Evolutionary conservation across 1,140 invertebrate species (phyloP).

Genomic region (silkworm (Bombyx mori)): ASM3026992v2 NC_085107.1:11969501-11970000

Average conservation of each 20-base stretch:
- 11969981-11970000: conserved; percentile 57
- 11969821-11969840: conserved; percentile 38
- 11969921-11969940: conserved; percentile 56
- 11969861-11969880: conserved; percentile 26
- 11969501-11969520: conserved; percentile 62
- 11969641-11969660: no score
- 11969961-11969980: conserved; percentile 62
- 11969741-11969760: conserved; percentile 66
- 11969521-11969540: conserved; percentile 64
- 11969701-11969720: conserved; percentile 23
- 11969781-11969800: conserved; percentile 43
- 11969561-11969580: not conserved
- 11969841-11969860: conserved; percentile 28
- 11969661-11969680: no score
- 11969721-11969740: conserved; percentile 40
- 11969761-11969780: conserved; percentile 61
- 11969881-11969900: conserved; percentile 41
- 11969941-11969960: conserved; percentile 62
- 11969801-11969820: conserved; percentile 50
- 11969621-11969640: no score
- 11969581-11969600: no score
- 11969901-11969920: conserved; percentile 38
- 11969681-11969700: not conserved
- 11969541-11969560: conserved; percentile 34
- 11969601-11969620: no score